phyloP scores from a whole-genome alignment of 2,797 vertebrate species.

The Phoxinus dragarum region DNA sequence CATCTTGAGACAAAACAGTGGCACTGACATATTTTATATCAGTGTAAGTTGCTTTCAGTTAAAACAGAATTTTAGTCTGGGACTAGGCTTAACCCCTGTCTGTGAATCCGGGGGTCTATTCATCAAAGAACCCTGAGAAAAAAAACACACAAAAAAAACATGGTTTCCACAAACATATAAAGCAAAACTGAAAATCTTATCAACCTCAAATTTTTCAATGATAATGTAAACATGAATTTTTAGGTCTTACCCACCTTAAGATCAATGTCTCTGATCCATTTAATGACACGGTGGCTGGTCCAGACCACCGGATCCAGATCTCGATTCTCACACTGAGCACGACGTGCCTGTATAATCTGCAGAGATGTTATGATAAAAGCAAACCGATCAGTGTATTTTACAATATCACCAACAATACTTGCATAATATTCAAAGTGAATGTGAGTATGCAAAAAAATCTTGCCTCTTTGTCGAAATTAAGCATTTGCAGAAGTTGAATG shows the following conservation, averaged over 20 bases:
- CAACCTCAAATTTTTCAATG: not conserved
- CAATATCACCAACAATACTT: not conserved
- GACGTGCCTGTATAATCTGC: slow-evolving; percentile 81
- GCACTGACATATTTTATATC: too few relatives aligned
- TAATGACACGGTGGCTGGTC: slow-evolving; percentile 86
- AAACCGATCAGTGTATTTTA: not conserved
- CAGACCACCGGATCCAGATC: slow-evolving; percentile 84
- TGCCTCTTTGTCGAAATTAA: slow-evolving; percentile 86
- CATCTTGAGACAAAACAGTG: too few relatives aligned
- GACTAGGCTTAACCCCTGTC: too few relatives aligned
- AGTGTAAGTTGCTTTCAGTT: too few relatives aligned
- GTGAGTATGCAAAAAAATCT: slow-evolving; percentile 29
- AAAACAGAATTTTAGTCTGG: too few relatives aligned
- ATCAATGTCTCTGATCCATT: slow-evolving; percentile 88
- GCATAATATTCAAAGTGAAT: not conserved
- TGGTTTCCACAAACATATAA: not conserved
- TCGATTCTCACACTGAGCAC: slow-evolving; percentile 82
- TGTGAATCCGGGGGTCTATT: not conserved
- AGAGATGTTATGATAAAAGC: slow-evolving; percentile 45
- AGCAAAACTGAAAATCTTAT: not conserved
- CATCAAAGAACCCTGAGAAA: not conserved
- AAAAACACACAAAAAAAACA: not conserved
- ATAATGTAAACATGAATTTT: not conserved
- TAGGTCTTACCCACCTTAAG: slow-evolving; percentile 79
- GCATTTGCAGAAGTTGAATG: slow-evolving; percentile 84